Conservation (phyloP, 2,797 vertebrate genomes). For the Octomys mimax region DNA sequence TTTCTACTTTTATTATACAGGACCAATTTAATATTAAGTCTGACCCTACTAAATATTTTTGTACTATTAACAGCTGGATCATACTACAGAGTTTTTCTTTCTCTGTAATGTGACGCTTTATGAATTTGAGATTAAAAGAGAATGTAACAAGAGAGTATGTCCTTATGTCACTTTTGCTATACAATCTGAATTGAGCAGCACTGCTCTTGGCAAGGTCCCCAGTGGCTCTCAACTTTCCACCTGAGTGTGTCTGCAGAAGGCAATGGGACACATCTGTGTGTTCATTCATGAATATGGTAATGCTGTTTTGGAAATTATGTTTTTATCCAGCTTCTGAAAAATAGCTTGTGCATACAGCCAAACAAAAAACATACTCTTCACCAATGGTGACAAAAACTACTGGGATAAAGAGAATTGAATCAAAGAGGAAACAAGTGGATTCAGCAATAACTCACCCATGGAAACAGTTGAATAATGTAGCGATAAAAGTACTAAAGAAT, state of each 20-base stretch:
- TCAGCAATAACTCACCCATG: not conserved
- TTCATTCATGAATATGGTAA: not conserved
- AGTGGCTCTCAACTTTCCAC: not conserved
- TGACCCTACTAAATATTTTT: not conserved
- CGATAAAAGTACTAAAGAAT: not conserved
- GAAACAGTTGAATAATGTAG: not conserved
- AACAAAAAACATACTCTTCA: not conserved
- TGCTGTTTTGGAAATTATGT: not conserved
- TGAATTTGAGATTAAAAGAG: conserved; percentile 21
- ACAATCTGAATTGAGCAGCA: not conserved
- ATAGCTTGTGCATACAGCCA: not conserved
- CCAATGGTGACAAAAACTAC: not conserved
- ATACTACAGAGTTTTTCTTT: not conserved
- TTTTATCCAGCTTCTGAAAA: not conserved
- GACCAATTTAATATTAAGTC: not conserved
- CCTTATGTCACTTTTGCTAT: not conserved
- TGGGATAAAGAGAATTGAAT: not conserved
- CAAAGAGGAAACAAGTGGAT: not conserved
- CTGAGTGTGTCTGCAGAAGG: not conserved
- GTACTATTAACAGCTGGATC: not conserved
- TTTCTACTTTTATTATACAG: conserved; percentile 1
- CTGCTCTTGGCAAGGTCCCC: not conserved
- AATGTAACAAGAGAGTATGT: not conserved
- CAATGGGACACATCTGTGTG: not conserved
- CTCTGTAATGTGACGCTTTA: not conserved